Percentiles rank a stretch among this genome's conserved stretches.
These are phyloP conservation scores for Holacanthella duospinosa DNA, from an alignment of 2,888 invertebrate genomes.

Conservation along the genomic window DNA sequence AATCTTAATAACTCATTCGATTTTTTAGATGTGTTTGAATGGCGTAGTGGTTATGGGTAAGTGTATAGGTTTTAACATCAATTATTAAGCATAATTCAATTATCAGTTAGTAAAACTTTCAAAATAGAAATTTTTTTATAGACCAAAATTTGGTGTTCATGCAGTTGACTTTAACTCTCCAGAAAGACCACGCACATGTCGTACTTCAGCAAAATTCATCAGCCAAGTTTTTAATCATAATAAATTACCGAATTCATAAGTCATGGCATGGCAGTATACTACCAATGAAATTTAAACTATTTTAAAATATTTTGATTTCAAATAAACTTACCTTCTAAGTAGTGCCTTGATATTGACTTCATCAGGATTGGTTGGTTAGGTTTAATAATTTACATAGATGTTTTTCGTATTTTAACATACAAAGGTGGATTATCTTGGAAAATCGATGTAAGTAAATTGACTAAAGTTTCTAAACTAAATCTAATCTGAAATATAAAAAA, in stretches of 20 bases:
- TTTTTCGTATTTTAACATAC: not conserved
- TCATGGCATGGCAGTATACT: too few species aligned
- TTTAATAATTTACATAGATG: not conserved
- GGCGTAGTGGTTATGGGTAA: slow-evolving; percentile 25
- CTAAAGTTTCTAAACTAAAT: not conserved
- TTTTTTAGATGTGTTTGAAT: slow-evolving; percentile 24
- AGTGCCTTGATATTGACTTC: not conserved
- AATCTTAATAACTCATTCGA: too few species aligned
- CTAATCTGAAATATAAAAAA: not conserved
- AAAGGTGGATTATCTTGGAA: not conserved
- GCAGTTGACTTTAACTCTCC: slow-evolving; percentile 17
- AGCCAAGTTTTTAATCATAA: not conserved
- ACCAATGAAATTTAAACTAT: too few species aligned
- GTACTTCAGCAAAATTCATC: slow-evolving; percentile 39
- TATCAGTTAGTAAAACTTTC: too few species aligned
- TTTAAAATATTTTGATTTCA: not conserved
- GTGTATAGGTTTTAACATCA: not conserved
- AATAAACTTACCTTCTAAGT: not conserved
- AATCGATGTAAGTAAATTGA: not conserved
- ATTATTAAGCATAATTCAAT: not conserved
- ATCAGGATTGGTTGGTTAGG: not conserved
- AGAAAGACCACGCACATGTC: slow-evolving; percentile 25
- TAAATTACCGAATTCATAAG: too few species aligned
- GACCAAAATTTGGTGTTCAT: slow-evolving; percentile 18
- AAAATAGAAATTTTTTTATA: slow-evolving; percentile 7